Base-by-base conservation (phyloP, 2,888 invertebrate genomes). In the Lithophane socia region DNA sequence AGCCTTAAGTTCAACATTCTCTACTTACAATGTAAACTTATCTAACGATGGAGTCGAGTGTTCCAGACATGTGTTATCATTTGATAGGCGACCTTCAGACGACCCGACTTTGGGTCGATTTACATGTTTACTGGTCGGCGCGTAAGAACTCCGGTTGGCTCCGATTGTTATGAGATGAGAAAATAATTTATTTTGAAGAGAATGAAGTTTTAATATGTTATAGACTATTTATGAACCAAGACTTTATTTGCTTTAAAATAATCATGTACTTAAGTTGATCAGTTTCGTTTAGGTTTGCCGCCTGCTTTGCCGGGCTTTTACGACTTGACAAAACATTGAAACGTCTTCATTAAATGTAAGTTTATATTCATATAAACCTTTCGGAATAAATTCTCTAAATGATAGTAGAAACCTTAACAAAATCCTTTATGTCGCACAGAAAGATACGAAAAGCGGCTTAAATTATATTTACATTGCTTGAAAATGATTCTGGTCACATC, bases 21-120 rank as follows among this genome's bases (percentile, higher is more conserved):
- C 37, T 37, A 16, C 52, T 75, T 74, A 68, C 68, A 73, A 66
- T 54, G 72, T 42, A 42, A 75, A 68, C n/a, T 68, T 71, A 54
- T 80, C 75, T 79, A 29, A 47, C 58, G 66, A 61, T 60, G 44
- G 54, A 73, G 56, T 61, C 37, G 56, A 58, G 63, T 70, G 69
- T 70, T 70, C n/a, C 18, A 84, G 76, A 80, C 84, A 80, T 77
- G 67, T 73, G 60, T 80, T 71, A 80, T 80, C 70, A 65, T 73
- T 73, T 77, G 70, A 84, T 80, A 67, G 37, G 52, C 65, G 49
- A 83, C 80, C 84, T 84, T 70, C 18, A 73, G 80, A 76, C 67
- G 49, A 56, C 61, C 73, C 58, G 42, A 8, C 2, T 42, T 49
- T 42, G 68, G 68, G 72, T 73, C 54, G 54, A 70, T 82, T 83